Base-by-base conservation (phyloP, 2,888 invertebrate species). In the Gisinianus flammeolus region DNA sequence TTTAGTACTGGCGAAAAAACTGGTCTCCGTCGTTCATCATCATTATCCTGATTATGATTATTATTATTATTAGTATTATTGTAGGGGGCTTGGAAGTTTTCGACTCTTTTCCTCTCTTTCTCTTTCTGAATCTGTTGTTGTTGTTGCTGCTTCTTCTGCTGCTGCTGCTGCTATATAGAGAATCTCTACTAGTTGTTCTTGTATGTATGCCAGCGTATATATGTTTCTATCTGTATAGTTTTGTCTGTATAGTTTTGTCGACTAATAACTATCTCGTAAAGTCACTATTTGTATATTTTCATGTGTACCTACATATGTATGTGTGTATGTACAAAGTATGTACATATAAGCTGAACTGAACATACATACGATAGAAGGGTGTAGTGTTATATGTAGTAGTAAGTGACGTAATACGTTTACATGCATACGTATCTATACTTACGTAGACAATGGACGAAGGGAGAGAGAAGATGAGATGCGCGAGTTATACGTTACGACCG, bases 1-100 rank as follows among this genome's bases (percentile, higher is more conserved):
- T 66, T 33, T 35, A 33, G 68, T 68, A 35, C 35, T 68, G 35
- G 35, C 68, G 10, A 33, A 28, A 62, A 68, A 68, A 68, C 68
- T 68, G 35, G 68, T 68, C 62, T 62, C 35, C 35, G n/a, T 31
- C 68, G 68, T 68, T 68, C 68, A 68, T 68, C 68, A 68, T 68
- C 68, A 68, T 68, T 35, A 68, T 68, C n/a, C 22, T 35, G 35
- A 33, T 68, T 35, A 68, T 68, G 68, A 68, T 68, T 68, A 68
- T 33, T 66, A 66, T 64, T 64, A 64, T 66, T 68, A 68, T 33
- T 68, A 68, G 33, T 31, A 35, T 68, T 68, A 35, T 68, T n/a
- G 68, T n/a, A 35, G 68, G 68, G 35, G 68, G 35, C 35, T 33
- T 33, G 35, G 68, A 68, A 68, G 22, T 68, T 35, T 68, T 35